Base-by-base conservation (phyloP, 1,140 invertebrate species). In the Propsilocerus akamusi region DNA sequence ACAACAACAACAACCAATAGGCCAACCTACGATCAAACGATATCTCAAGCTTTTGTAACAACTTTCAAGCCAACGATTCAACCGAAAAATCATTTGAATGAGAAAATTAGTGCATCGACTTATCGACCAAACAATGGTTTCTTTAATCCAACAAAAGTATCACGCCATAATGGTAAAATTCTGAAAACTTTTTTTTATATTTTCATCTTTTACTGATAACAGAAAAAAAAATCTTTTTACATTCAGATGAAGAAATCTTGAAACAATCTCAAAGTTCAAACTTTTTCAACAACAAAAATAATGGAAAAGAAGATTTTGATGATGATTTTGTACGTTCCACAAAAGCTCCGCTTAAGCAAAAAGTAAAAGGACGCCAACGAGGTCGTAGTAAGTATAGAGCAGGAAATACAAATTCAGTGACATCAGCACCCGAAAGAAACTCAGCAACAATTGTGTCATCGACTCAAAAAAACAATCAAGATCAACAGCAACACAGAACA, bases 241-340 rank as follows among this genome's bases (percentile, higher is more conserved):
- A 17, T 41, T 41, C 34, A 41, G 71, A 70, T 46, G 61, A 66
- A 48, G 73, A 76, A 47, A 70, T 74, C 50, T 67, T 75, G 41
- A 72, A 72, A 41, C 71, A 73, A 46, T 77, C 72, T 49, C 75
- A 75, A 55, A 79, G 73, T 51, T 74, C 74, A 26, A 77, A 77
- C 55, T 78, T 78, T 57, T 80, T 75, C 58, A 71, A 72, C 53
- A 77, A 74, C 56, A 62, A 66, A 25, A 78, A 77, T 56, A 68
- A 68, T 24, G 72, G 72, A 28, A 58, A 62, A 48, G 63, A 65
- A 50, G 56, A 55, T 46, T 61, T 58, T 30, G 58, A 60, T 14
- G 75, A 80, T 53, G 34, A 56, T 62, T 46, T 55, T 54, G 5
- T 46, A 46, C 8, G 58, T 58, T 10, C 49, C 57, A 48, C 52